Base-by-base conservation (phyloP, 2,113 vertebrate species). In the Myodes glareolus region DNA sequence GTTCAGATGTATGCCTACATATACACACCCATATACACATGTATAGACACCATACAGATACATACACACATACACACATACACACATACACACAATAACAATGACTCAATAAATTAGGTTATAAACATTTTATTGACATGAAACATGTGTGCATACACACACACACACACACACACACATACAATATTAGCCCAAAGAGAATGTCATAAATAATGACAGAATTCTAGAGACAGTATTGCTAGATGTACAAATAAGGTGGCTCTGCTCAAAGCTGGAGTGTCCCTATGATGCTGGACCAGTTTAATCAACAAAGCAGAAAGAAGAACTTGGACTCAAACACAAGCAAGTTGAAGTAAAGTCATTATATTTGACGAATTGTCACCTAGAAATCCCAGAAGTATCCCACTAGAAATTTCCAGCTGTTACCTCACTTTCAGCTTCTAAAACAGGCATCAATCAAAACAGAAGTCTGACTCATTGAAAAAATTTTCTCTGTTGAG, bases 301-400 rank as follows among this genome's bases (percentile, higher is more conserved):
- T 70, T 73, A 45, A 23, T n/a, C 33, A 63, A 67, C 47, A 88
- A 63, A 84, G 29, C 78, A 31, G 19, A 58, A 87, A 17, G 81
- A 85, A 82, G 42, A 88, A 29, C 45, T 13, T 76, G 76, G 85
- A 31, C 72, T 88, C 36, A 63, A 52, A 90, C 72, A 65, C 50
- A 58, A 7, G 45, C 72, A 88, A 2, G 14, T 82, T 36, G 17
- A 70, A 94, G 63, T 68, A 94, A 95, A 96, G 81, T 68, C 45
- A 5, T 73, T 81, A 63, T 76, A 58, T 91, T 95, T 61, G 45
- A 47, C 76, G 73, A 93, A 27, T 88, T 61, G 86, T 52, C 81
- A 72, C 85, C 91, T 85, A 89, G 76, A 95, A 97, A 91, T 16
- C 29, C 81, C 76, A 12, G 45, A 94, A 73, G 52, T 87, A 94